Conservation (phyloP, 35 echinoderm and acorn worm species). For the Eucidaris tribuloides region DNA sequence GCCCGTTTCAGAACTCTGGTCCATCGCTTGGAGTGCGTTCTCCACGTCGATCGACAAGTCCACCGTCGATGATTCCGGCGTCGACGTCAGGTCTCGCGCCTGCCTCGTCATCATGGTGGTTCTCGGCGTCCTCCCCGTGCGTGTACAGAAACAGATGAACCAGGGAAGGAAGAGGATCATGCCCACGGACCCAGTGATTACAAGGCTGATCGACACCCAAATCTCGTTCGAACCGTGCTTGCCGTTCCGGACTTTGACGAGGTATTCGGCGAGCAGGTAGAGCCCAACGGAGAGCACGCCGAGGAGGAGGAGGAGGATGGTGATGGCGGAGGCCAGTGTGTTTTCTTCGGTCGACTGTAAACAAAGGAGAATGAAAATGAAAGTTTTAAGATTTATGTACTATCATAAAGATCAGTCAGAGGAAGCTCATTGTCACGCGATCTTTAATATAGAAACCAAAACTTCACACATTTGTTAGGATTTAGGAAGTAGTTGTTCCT, state of each 20-base stretch:
- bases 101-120: no score
- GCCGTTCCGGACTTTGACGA: neutral
- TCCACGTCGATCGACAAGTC: neutral
- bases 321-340: constrained; percentile 47
- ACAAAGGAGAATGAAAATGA: neutral
- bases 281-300: constrained; percentile 47
- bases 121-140: constrained; percentile 10
- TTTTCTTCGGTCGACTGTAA: constrained; percentile 66
- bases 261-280: constrained; percentile 51
- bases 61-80: neutral
- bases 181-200: constrained; percentile 24
- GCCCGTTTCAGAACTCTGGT: neutral
- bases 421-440: no score
- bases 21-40: neutral
- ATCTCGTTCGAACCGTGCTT: constrained; percentile 5
- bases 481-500: no score
- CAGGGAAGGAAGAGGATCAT: constrained; percentile 47
- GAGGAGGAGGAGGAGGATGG: constrained; percentile 49
- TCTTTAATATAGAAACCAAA: no score
- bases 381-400: no score
- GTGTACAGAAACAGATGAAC: constrained; percentile 35
- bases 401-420: no score
- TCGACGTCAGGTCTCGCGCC: neutral
- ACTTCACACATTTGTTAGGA: no score
- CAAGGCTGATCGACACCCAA: constrained; percentile 48